Percentiles rank a stretch among this genome's conserved stretches.
Evolutionary conservation across 2,113 vertebrate genomes (phyloP).

Genomic region (Chelonoidis abingdonii): DNA sequence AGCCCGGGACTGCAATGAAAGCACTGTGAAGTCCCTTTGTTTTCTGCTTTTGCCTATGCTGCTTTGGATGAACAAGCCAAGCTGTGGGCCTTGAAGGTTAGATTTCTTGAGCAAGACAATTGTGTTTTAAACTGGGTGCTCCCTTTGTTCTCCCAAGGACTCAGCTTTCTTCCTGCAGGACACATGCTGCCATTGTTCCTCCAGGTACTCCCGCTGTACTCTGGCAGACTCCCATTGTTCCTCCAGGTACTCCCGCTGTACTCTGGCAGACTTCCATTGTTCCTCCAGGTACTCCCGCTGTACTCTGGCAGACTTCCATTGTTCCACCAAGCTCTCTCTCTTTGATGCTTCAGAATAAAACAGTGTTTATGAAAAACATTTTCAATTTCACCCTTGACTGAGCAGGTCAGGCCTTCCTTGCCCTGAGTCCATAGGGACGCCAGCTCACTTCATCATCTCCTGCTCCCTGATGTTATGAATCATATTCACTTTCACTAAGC

Average conservation of each 20-base stretch:
- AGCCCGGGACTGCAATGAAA: background rate
- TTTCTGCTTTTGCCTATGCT: background rate
- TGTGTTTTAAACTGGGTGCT: conserved; percentile 54
- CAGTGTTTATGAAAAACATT: conserved; percentile 43
- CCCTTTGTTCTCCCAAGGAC: conserved; percentile 62
- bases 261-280: conserved; percentile 39
- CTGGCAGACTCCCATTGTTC: conserved; percentile 47
- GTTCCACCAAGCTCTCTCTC: conserved; percentile 12
- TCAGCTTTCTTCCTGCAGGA: background rate
- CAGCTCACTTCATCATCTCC: background rate
- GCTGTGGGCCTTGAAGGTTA: background rate
- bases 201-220: background rate
- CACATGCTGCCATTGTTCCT: conserved; percentile 59
- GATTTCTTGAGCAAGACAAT: conserved; percentile 44
- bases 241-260: background rate
- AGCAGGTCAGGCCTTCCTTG: background rate
- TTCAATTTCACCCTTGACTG: conserved; percentile 53
- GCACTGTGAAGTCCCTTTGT: background rate
- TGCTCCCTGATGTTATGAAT: background rate
- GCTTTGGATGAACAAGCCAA: background rate
- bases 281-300: background rate
- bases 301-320: conserved; percentile 4
- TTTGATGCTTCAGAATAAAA: conserved; percentile 74
- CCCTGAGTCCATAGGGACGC: background rate
- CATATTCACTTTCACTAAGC: background rate